phyloP scores from a whole-genome alignment of 2,888 invertebrate genomes.

The Linnaemya vulpina region DNA sequence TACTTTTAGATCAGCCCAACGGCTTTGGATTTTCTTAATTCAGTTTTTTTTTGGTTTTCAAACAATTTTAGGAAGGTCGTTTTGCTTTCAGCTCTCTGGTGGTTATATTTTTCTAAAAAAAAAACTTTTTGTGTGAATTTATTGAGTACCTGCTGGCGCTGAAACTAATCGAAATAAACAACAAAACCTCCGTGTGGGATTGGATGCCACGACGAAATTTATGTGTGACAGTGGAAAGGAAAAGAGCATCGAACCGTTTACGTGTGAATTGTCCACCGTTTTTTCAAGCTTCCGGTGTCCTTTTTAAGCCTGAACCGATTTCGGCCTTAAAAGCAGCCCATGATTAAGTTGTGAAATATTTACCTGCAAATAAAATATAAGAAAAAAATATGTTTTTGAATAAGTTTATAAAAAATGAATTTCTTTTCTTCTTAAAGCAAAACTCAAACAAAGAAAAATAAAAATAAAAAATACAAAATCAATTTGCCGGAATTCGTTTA shows the following conservation, averaged over 20 bases:
- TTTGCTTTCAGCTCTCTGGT: slow-evolving; percentile 36
- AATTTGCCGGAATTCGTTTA: slow-evolving; percentile 23
- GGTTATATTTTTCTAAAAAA: slow-evolving; percentile 7
- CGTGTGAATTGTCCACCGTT: slow-evolving; percentile 56
- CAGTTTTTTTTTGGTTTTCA: slow-evolving; percentile 6
- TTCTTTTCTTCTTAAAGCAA: slow-evolving; percentile 4
- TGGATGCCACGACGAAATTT: slow-evolving; percentile 34
- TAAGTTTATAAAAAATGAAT: neutral
- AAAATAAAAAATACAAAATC: slow-evolving; percentile 1
- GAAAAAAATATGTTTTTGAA: neutral
- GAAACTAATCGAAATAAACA: slow-evolving; percentile 25
- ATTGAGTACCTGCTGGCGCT: slow-evolving; percentile 66
- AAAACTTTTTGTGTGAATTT: slow-evolving; percentile 59
- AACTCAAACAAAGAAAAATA: slow-evolving; percentile 16
- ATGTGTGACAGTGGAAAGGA: slow-evolving; percentile 22
- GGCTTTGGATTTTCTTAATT: slow-evolving; percentile 30
- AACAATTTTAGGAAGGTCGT: slow-evolving; percentile 57
- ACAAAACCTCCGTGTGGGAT: slow-evolving; percentile 53
- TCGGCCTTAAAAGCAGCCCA: neutral
- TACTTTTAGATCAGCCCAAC: slow-evolving; percentile 43
- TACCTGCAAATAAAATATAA: neutral
- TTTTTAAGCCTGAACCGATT: slow-evolving; percentile 13
- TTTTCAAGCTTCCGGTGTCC: slow-evolving; percentile 66
- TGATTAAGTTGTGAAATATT: slow-evolving; percentile 58
- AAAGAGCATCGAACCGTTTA: slow-evolving; percentile 37